Evolutionary conservation across 2,797 vertebrate genomes (phyloP).

Genomic region (Melanotaenia parkinsoni): DNA sequence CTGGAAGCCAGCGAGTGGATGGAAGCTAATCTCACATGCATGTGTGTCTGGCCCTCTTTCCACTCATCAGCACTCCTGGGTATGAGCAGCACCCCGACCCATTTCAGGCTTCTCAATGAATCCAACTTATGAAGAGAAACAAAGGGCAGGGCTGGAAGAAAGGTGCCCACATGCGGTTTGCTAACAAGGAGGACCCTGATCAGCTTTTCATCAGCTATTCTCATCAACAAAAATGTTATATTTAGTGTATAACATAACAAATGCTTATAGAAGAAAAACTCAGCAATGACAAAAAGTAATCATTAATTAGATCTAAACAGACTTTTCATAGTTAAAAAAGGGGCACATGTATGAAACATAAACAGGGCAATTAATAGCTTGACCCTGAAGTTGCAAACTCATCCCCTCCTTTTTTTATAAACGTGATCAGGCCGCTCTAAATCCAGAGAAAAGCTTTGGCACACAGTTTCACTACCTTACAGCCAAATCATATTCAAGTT

Average conservation of each 20-base stretch:
- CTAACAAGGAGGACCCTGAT: constrained; percentile 28
- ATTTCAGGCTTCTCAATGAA: constrained; percentile 59
- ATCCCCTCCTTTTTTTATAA: constrained; percentile 7
- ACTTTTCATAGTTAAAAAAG: constrained; percentile 63
- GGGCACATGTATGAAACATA: constrained; percentile 80
- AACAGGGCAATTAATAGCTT: constrained; percentile 69
- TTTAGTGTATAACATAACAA: constrained; percentile 16
- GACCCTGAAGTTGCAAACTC: constrained; percentile 30
- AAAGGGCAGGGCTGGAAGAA: constrained; percentile 59
- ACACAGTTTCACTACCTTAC: constrained; percentile 24
- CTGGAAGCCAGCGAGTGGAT: constrained; percentile 81
- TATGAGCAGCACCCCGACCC: constrained; percentile 86
- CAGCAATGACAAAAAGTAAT: constrained; percentile 26
- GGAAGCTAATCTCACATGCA: constrained; percentile 86
- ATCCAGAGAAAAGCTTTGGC: constrained; percentile 6
- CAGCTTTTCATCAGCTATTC: constrained; percentile 35
- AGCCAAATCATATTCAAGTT: constrained; percentile 13
- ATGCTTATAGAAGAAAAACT: constrained; percentile 28
- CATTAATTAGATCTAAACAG: constrained; percentile 18
- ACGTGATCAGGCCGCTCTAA: constrained; percentile 28
- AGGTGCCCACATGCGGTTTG: constrained; percentile 39
- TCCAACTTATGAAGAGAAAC: constrained; percentile 41
- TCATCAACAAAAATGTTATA: constrained; percentile 34
- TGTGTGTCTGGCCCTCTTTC: constrained; percentile 82
- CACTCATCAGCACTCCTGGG: constrained; percentile 86